Conservation (phyloP, 1,140 invertebrate species). For the Heliothis subflexa region DNA sequence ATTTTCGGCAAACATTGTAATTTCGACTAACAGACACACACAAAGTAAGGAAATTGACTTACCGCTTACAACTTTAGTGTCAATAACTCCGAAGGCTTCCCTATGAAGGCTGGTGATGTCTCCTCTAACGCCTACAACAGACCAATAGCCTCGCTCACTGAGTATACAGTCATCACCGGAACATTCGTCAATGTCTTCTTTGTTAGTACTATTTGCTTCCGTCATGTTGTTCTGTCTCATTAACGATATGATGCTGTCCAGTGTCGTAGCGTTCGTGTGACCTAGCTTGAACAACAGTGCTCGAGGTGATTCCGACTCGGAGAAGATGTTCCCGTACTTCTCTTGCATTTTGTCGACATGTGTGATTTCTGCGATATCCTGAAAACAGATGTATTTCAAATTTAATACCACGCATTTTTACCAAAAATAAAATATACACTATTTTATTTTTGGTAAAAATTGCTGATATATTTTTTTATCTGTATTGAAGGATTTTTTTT, state of each 20-base stretch:
- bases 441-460: too few species aligned
- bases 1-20: too few species aligned
- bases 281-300: constrained; percentile 77
- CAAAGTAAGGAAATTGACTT: constrained; percentile 48
- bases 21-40: neutral
- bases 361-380: constrained; percentile 81
- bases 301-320: constrained; percentile 74
- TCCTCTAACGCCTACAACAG: constrained; percentile 72
- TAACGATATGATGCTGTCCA: constrained; percentile 75
- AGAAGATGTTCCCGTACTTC: constrained; percentile 75
- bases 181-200: constrained; percentile 61
- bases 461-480: constrained; percentile 4
- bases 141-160: constrained; percentile 60
- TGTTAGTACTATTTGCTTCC: constrained; percentile 59
- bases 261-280: constrained; percentile 76
- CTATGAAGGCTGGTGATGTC: constrained; percentile 70
- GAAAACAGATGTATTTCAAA: constrained; percentile 52
- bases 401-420: too few species aligned
- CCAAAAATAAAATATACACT: too few species aligned
- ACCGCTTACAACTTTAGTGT: constrained; percentile 81
- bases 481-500: too few species aligned
- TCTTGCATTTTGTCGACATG: constrained; percentile 78
- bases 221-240: constrained; percentile 80
- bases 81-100: constrained; percentile 78
- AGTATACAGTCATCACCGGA: constrained; percentile 66